These are phyloP conservation scores for Megastigmus dorsalis DNA, from an alignment of 2,888 invertebrate genomes.

Conservation along the genomic window DNA sequence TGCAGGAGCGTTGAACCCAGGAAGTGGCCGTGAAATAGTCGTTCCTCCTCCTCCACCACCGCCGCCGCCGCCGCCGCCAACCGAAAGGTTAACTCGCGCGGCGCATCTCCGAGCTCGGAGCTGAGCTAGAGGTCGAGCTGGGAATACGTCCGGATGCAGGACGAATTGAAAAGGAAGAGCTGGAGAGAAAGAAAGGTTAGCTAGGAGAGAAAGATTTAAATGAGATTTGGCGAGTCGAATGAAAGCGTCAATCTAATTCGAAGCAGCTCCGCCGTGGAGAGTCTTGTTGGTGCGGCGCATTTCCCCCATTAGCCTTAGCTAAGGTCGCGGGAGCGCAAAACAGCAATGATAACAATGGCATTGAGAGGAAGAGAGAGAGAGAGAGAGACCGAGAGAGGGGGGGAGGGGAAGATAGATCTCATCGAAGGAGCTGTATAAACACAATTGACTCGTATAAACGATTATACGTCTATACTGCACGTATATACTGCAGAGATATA, in stretches of 20 bases:
- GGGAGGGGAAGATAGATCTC: constrained; percentile 10
- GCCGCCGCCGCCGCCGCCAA: no score
- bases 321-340: neutral
- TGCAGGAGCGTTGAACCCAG: constrained; percentile 72
- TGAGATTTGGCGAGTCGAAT: constrained; percentile 37
- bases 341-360: neutral
- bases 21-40: constrained; percentile 72
- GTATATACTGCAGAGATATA: neutral
- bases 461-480: neutral
- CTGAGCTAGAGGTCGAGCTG: constrained; percentile 40
- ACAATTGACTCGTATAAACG: constrained; percentile 24
- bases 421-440: neutral
- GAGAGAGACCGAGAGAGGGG: no score
- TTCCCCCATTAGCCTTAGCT: neutral
- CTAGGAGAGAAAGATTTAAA: constrained; percentile 41
- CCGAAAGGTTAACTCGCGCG: constrained; percentile 68
- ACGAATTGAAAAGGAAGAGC: constrained; percentile 49
- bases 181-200: constrained; percentile 26
- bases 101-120: constrained; percentile 45
- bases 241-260: constrained; percentile 14
- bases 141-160: constrained; percentile 44
- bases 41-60: no score
- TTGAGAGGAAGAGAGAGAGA: no score
- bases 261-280: neutral
- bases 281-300: neutral